Percentiles rank a stretch among this genome's conserved stretches.
Evolutionary conservation across 2,888 invertebrate species (phyloP).

Genomic region (Drosophila subquinaria): DNA sequence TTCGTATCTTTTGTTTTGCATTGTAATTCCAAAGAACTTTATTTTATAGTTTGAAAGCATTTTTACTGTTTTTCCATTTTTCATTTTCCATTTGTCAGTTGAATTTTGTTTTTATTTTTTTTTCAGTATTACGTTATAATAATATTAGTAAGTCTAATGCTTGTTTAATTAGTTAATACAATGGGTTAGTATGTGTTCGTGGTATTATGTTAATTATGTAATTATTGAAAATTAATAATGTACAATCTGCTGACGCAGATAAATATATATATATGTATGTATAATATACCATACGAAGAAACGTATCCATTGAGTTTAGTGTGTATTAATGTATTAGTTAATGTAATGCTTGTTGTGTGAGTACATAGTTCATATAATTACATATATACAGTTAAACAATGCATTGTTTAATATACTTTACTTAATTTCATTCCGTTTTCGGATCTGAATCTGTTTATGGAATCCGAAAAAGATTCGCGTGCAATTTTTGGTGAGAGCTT

Average conservation of each 20-base stretch:
- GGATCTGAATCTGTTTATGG: slow-evolving; percentile 5
- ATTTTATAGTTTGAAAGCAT: slow-evolving; percentile 83
- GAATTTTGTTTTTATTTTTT: slow-evolving; percentile 34
- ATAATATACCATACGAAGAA: slow-evolving; percentile 35
- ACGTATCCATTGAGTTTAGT: slow-evolving; percentile 28
- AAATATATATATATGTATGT: slow-evolving; percentile 30
- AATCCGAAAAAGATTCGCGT: slow-evolving; percentile 25
- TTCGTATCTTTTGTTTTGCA: slow-evolving; percentile 71
- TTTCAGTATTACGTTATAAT: slow-evolving; percentile 72
- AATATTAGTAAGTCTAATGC: slow-evolving; percentile 75
- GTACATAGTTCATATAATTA: slow-evolving; percentile 56
- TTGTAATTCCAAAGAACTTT: slow-evolving; percentile 84
- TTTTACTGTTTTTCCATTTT: slow-evolving; percentile 60
- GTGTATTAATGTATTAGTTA: slow-evolving; percentile 31
- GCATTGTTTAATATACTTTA: slow-evolving; percentile 35
- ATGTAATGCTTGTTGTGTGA: slow-evolving; percentile 24
- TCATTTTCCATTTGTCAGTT: slow-evolving; percentile 24
- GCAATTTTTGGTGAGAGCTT: slow-evolving; percentile 37
- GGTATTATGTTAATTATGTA: slow-evolving; percentile 52
- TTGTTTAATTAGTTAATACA: slow-evolving; percentile 68
- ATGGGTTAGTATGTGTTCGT: slow-evolving; percentile 57
- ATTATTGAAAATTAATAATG: slow-evolving; percentile 54
- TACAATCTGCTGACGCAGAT: slow-evolving; percentile 39
- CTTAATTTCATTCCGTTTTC: slow-evolving; percentile 16
- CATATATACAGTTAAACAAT: slow-evolving; percentile 73